phyloP scores from a whole-genome alignment of 2,888 invertebrate genomes.

The Phragmatobia fuliginosa region DNA sequence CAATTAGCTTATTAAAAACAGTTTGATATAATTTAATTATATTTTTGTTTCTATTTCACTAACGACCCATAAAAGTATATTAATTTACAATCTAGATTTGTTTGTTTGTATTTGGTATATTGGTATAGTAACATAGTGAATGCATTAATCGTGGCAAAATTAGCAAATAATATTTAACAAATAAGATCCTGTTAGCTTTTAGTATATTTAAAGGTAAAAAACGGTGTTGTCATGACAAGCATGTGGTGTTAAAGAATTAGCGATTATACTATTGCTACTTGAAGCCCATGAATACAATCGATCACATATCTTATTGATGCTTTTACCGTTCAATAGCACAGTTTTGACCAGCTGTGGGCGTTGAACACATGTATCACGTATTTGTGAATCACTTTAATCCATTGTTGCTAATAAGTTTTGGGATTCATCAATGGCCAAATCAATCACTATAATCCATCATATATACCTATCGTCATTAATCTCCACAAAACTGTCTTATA shows the following conservation, averaged over 20 bases:
- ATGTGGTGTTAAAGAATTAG: conserved; percentile 7
- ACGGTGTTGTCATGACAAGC: not conserved
- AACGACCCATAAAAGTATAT: no score
- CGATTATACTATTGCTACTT: conserved; percentile 37
- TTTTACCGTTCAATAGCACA: conserved; percentile 75
- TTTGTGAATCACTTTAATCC: conserved; percentile 42
- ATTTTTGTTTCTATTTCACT: no score
- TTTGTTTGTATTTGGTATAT: no score
- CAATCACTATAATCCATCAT: no score
- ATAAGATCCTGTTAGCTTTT: not conserved
- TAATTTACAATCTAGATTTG: no score
- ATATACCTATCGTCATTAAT: conserved; percentile 38
- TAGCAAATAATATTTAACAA: not conserved
- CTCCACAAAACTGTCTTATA: conserved; percentile 42
- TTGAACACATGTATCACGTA: conserved; percentile 38
- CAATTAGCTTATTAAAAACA: no score
- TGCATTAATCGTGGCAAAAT: not conserved
- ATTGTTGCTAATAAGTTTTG: conserved; percentile 46
- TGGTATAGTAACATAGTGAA: not conserved
- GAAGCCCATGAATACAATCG: conserved; percentile 56
- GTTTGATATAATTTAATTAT: no score
- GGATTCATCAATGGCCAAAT: conserved; percentile 36
- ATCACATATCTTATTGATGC: conserved; percentile 57
- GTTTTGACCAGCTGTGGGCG: conserved; percentile 64
- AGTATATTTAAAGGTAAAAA: not conserved